Evolutionary conservation across 2,797 vertebrate genomes (phyloP).

Genomic region (Liparis tanakae): DNA sequence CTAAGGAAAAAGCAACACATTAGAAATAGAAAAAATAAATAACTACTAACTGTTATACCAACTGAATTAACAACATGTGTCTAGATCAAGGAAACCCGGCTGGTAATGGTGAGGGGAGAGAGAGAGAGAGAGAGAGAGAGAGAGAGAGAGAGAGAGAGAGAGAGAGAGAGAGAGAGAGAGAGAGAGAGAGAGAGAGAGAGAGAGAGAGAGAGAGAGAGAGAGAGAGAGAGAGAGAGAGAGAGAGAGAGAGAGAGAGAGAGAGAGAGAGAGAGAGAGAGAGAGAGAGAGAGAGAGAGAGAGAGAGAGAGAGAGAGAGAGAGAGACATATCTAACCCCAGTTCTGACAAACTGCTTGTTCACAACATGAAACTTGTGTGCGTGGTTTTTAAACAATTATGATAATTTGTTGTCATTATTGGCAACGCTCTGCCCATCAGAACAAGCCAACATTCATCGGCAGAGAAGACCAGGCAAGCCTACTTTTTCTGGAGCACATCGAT

Average conservation of each 20-base stretch:
- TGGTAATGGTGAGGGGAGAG: neutral
- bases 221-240: neutral
- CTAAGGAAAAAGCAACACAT: neutral
- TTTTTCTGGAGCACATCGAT: too few species aligned
- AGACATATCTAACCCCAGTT: neutral
- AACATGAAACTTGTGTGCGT: neutral
- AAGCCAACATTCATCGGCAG: neutral
- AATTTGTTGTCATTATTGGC: neutral
- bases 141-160: neutral
- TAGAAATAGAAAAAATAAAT: neutral
- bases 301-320: constrained; percentile 6
- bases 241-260: neutral
- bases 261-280: neutral
- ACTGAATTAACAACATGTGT: neutral
- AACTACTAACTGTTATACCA: neutral
- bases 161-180: neutral
- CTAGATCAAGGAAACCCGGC: neutral
- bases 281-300: neutral
- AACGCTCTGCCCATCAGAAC: neutral
- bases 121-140: neutral
- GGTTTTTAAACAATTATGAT: neutral
- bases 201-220: neutral
- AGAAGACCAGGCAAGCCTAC: neutral
- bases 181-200: neutral
- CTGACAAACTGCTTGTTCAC: neutral